phyloP scores from a whole-genome alignment of 2,113 vertebrate species.

The Australoheros scitulus region DNA sequence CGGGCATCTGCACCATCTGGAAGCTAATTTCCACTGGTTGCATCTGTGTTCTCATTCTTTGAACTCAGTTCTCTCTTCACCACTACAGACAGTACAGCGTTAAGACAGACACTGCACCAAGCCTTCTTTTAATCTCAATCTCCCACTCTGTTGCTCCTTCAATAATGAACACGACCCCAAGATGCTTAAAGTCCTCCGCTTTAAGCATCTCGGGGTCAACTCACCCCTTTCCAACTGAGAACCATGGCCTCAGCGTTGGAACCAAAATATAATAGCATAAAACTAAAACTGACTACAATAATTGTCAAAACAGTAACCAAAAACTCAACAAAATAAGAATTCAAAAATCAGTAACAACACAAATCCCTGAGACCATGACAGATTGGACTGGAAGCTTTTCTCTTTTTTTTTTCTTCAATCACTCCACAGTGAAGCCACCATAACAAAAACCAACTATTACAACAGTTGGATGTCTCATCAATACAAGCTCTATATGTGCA shows the following conservation, averaged over 20 bases:
- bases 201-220: too few species aligned
- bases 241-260: not conserved
- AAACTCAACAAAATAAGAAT: not conserved
- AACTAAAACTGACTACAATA: not conserved
- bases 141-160: too few species aligned
- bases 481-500: not conserved
- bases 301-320: not conserved
- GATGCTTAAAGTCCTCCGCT: too few species aligned
- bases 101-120: too few species aligned
- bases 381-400: not conserved
- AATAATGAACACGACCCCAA: too few species aligned
- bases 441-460: not conserved
- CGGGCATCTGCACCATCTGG: too few species aligned
- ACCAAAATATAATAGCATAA: not conserved
- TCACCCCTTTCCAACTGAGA: too few species aligned
- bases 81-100: too few species aligned
- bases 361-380: not conserved
- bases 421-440: not conserved
- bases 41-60: too few species aligned
- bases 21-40: too few species aligned
- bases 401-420: not conserved
- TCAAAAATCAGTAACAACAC: not conserved
- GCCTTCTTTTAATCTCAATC: too few species aligned
- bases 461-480: not conserved
- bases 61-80: too few species aligned